Evolutionary conservation across 2,113 vertebrate species (phyloP).

Genomic region (Sturnus vulgaris): DNA sequence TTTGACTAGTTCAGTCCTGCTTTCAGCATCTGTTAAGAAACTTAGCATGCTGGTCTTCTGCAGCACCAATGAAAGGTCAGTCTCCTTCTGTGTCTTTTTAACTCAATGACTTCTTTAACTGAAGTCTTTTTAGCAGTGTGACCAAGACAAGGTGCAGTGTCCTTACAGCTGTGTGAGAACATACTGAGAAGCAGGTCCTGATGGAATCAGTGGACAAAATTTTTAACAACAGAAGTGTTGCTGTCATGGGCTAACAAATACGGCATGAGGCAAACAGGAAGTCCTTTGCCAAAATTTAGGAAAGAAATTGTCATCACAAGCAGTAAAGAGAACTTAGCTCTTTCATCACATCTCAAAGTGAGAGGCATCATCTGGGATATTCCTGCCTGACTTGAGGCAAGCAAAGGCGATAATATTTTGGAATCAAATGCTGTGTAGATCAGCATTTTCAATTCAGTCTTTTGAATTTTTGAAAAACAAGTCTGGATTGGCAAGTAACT

Average conservation of each 20-base stretch:
- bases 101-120: background rate
- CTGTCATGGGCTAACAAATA: background rate
- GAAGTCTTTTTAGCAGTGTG: background rate
- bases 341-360: background rate
- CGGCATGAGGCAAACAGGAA: background rate
- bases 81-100: background rate
- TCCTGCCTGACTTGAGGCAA: background rate
- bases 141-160: background rate
- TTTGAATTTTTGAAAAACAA: background rate
- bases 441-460: background rate
- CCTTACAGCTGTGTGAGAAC: rapidly evolving
- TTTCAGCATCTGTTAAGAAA: background rate
- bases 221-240: background rate
- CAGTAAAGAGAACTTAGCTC: background rate
- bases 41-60: background rate
- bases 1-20: background rate
- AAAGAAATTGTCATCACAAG: background rate
- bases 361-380: background rate
- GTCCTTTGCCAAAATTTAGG: background rate
- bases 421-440: background rate
- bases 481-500: background rate
- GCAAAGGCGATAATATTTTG: background rate
- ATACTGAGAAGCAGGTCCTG: background rate
- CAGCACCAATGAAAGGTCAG: background rate
- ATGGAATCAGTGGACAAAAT: background rate